Base-by-base conservation (phyloP, 1,140 invertebrate genomes). In the Ylistrum balloti region DNA sequence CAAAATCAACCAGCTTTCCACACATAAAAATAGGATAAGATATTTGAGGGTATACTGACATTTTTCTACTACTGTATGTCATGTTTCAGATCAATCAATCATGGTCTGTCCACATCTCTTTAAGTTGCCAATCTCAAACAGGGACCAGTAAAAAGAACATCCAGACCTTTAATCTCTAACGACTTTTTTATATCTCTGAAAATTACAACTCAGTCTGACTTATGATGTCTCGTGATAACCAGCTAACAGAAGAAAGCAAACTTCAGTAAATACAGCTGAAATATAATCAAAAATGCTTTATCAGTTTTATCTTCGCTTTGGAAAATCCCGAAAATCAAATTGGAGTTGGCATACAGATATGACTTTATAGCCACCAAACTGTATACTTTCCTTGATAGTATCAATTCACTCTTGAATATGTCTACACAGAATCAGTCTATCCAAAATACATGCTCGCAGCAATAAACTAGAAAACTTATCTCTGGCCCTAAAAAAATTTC, bases 331-430 rank as follows among this genome's bases (percentile, higher is more conserved):
- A 5, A 28, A 74, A 74, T 74, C 56, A 74, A 74, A 74, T 74
- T 74, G n/a, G 56, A 74, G 56, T 74, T 74, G 56, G 11, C 56
- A n/a, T 74, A 74, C 28, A 74, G 56, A 74, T 74, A 74, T 74
- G 28, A 74, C 5, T 74, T 28, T 74, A 28, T 74, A n/a, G 56
- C 56, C 56, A 56, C 3, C 13, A 56, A 56, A 20, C 7, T 74
- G 1, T 74, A 74, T n/a, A 28, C 22, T 28, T 74, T 74, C 56
- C 56, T 74, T 74, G 56, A 74, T 74, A n/a, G 56, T 74, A 74
- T 74, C 56, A 74, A 28, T 74, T 17, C 17, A 74, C 17, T 74
- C 56, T 1, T 28, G n/a, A 56, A 56, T 56, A 56, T 17, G 22
- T 74, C 56, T 28, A n/a, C 56, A 2, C 35, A 5, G 5, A 38